Evolutionary conservation across 2,113 vertebrate species (phyloP).

Genomic region (Leptobrachium ailaonicum): DNA sequence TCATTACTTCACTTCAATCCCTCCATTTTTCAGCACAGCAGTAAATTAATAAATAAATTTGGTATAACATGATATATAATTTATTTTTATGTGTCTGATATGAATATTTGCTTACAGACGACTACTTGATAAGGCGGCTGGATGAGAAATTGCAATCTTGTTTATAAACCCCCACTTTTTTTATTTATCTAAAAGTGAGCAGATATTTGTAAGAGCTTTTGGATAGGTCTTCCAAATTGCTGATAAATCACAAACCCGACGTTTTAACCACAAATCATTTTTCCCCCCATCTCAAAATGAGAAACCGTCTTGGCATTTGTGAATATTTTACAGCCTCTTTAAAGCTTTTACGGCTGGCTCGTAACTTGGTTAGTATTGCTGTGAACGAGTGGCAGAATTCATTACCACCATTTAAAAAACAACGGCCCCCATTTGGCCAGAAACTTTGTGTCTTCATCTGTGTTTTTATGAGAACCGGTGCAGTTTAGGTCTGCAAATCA

Average conservation of each 20-base stretch:
- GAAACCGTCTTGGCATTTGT: constrained; percentile 2
- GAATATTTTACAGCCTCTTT: constrained; percentile 31
- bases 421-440: constrained; percentile 27
- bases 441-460: constrained; percentile 22
- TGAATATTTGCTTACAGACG: too few species aligned
- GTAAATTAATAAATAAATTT: too few species aligned
- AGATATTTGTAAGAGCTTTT: too few species aligned
- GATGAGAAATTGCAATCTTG: too few species aligned
- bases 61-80: too few species aligned
- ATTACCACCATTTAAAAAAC: constrained; percentile 43
- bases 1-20: too few species aligned
- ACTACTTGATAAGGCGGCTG: too few species aligned
- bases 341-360: constrained; percentile 27
- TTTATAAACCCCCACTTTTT: too few species aligned
- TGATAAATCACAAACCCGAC: constrained; percentile 19
- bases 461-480: constrained; percentile 34
- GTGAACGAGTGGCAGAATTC: constrained; percentile 37
- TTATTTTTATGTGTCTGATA: too few species aligned
- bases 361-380: constrained; percentile 32
- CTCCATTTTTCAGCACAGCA: too few species aligned
- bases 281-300: neutral
- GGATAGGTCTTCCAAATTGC: neutral
- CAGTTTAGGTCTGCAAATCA: constrained; percentile 25
- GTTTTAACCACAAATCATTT: constrained; percentile 27
- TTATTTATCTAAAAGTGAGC: too few species aligned